These are phyloP conservation scores for Philypnodon macrostomus DNA, from an alignment of 2,797 vertebrate genomes.

Conservation along the genomic window DNA sequence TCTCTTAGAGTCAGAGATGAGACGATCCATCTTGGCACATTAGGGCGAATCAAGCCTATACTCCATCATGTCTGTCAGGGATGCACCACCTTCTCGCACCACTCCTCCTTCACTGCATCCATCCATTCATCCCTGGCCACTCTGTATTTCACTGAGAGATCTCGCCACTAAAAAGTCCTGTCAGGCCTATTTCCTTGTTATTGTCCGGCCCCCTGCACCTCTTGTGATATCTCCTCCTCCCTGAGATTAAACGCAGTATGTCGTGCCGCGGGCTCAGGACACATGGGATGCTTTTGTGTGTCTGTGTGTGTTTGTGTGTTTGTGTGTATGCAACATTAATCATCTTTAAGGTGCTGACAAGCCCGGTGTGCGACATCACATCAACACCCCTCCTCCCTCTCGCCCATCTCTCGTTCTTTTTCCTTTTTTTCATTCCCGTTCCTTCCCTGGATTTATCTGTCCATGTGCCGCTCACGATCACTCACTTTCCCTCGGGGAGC, in stretches of 20 bases:
- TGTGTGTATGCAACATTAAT: constrained; percentile 88
- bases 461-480: constrained; percentile 79
- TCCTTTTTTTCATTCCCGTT: constrained; percentile 34
- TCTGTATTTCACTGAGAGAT: constrained; percentile 94
- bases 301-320: constrained; percentile 31
- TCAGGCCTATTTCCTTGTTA: constrained; percentile 99
- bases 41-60: constrained; percentile 77
- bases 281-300: constrained; percentile 29
- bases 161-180: constrained; percentile 97
- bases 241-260: constrained; percentile 87
- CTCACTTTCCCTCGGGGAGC: constrained; percentile 77
- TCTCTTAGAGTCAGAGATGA: constrained; percentile 74
- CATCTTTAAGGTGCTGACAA: constrained; percentile 99
- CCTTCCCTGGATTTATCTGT: constrained; percentile 85
- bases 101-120: constrained; percentile 35
- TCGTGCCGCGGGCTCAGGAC: too few relatives aligned
- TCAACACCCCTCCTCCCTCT: constrained; percentile 45
- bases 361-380: constrained; percentile 74
- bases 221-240: constrained; percentile 33
- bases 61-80: constrained; percentile 90
- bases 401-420: constrained; percentile 36
- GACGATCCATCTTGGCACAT: constrained; percentile 89
- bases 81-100: constrained; percentile 49
- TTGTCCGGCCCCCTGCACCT: constrained; percentile 75
- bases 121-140: constrained; percentile 50